Percentiles rank a stretch among this genome's conserved stretches.
Evolutionary conservation across 2,797 vertebrate genomes (phyloP).

Genomic region (Sitta carolinensis): DNA sequence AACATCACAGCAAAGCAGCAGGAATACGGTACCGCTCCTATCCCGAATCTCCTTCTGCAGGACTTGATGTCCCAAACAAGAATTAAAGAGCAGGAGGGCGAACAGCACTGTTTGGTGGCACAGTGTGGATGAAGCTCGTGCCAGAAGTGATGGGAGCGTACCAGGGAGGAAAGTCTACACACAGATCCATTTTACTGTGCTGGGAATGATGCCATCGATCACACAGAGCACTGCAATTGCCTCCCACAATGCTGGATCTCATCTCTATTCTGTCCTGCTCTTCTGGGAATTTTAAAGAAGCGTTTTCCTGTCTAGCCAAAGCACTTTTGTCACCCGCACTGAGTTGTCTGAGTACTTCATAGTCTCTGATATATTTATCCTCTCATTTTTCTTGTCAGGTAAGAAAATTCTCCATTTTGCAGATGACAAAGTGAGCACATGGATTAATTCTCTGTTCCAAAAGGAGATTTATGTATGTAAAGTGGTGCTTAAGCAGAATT

Average conservation of each 20-base stretch:
- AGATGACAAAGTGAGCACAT: conserved; percentile 6
- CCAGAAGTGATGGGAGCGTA: accelerated
- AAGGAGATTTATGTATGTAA: conserved; percentile 21
- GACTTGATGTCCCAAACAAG: not conserved
- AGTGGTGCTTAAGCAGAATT: conserved; percentile 16
- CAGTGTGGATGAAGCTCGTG: accelerated
- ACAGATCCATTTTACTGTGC: not conserved
- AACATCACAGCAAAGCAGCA: not conserved
- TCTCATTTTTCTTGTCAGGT: conserved; percentile 47
- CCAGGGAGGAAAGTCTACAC: not conserved
- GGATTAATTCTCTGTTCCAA: not conserved
- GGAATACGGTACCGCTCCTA: accelerated
- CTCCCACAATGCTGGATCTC: not conserved
- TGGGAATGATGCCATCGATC: conserved; percentile 12
- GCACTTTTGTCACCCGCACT: conserved; percentile 1
- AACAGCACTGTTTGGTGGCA: not conserved
- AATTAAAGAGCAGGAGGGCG: not conserved
- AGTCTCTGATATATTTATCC: conserved; percentile 57
- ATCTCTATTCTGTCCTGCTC: not conserved
- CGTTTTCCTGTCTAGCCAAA: not conserved
- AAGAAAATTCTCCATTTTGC: conserved; percentile 46
- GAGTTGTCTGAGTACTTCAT: conserved; percentile 1
- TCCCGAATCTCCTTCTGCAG: not conserved
- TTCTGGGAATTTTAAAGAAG: conserved; percentile 22
- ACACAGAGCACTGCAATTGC: not conserved